Conservation (phyloP, 2,888 invertebrate genomes). For the Metallyticus violacea region DNA sequence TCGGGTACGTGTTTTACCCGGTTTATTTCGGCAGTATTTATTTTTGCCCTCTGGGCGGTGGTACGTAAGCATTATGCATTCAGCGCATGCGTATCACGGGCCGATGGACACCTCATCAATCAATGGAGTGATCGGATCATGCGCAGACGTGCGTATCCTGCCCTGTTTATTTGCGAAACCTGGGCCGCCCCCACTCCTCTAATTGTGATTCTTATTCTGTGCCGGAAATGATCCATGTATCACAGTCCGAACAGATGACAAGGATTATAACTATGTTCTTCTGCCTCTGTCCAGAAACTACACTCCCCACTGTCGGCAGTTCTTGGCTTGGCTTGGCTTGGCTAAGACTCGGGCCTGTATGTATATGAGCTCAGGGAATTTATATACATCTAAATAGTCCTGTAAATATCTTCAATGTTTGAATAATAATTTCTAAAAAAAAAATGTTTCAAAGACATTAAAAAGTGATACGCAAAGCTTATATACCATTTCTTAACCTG, state of each 20-base stretch:
- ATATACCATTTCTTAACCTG: too few species aligned
- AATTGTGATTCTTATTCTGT: background rate
- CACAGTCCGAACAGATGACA: background rate
- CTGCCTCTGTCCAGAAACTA: background rate
- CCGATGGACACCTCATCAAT: constrained; percentile 17
- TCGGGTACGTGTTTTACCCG: background rate
- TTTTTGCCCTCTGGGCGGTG: background rate
- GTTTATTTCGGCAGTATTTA: background rate
- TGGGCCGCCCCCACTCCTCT: background rate
- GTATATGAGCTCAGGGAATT: too few species aligned
- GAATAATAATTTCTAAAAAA: too few species aligned
- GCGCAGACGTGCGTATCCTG: constrained; percentile 6
- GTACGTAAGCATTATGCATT: background rate
- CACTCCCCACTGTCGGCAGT: background rate
- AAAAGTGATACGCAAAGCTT: too few species aligned
- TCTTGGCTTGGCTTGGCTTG: too few species aligned
- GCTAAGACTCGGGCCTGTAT: too few species aligned
- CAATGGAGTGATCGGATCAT: constrained; percentile 11
- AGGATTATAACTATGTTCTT: background rate
- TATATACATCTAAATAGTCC: too few species aligned
- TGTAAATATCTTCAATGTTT: too few species aligned
- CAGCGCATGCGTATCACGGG: constrained; percentile 3
- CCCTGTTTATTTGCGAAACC: background rate
- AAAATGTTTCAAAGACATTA: too few species aligned
- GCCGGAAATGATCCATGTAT: background rate